Conservation (phyloP, 64 coral and sea anemone species). For the Stylophora pistillata region DNA sequence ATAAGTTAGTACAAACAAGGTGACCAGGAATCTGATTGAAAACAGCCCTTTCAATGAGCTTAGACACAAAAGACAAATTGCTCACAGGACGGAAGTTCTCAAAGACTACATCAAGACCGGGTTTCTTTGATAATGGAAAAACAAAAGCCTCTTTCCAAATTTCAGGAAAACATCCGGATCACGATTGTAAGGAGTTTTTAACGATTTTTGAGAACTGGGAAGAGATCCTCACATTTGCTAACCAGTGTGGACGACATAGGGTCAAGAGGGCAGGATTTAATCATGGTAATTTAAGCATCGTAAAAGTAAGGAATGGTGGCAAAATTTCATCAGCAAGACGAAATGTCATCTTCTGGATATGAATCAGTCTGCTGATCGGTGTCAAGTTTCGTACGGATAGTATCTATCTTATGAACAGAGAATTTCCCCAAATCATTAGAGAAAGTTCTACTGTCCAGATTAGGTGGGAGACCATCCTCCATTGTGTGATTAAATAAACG, state of each 20-base stretch:
- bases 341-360: not conserved
- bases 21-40: no score
- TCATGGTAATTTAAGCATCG: not conserved
- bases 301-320: conserved; percentile 24
- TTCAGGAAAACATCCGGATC: not conserved
- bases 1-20: no score
- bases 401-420: conserved; percentile 31
- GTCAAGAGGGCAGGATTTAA: conserved; percentile 15
- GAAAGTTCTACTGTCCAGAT: conserved; percentile 19
- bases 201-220: not conserved
- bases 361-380: conserved; percentile 17
- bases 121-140: conserved; percentile 12
- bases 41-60: no score
- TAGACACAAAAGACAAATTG: no score
- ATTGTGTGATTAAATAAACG: conserved; percentile 23
- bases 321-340: not conserved
- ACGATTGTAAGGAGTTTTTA: not conserved
- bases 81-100: conserved; percentile 6
- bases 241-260: not conserved
- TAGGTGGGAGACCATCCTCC: conserved; percentile 40
- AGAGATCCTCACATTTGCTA: conserved; percentile 17
- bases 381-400: conserved; percentile 25
- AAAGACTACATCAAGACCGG: not conserved
- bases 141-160: not conserved
- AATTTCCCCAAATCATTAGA: conserved; percentile 19